Conservation (phyloP, 2,888 invertebrate genomes). For the Eupithecia dodoneata region DNA sequence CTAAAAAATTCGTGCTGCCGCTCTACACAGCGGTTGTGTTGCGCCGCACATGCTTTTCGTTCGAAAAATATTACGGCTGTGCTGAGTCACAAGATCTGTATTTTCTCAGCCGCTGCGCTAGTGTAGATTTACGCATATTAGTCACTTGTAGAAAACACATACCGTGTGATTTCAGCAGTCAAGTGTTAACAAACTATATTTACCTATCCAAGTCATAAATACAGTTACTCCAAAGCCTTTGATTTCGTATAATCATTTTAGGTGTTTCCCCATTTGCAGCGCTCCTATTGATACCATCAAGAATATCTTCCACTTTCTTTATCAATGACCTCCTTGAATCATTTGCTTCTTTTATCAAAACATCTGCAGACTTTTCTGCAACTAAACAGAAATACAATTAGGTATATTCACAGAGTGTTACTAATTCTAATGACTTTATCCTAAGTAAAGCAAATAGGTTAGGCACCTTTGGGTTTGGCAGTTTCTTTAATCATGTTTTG, state of each 20-base stretch:
- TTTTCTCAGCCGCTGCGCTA: too few relatives aligned
- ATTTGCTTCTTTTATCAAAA: slow-evolving; percentile 53
- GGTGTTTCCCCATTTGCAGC: slow-evolving; percentile 68
- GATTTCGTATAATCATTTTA: slow-evolving; percentile 73
- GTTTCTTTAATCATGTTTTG: slow-evolving; percentile 58
- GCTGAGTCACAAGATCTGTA: too few relatives aligned
- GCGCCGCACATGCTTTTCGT: too few relatives aligned
- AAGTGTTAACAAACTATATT: slow-evolving; percentile 49
- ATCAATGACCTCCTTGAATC: slow-evolving; percentile 60
- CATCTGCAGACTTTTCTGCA: slow-evolving; percentile 47
- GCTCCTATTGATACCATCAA: slow-evolving; percentile 69
- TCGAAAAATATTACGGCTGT: too few relatives aligned
- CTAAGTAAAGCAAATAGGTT: not conserved
- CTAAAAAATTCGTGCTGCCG: too few relatives aligned
- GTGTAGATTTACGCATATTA: too few relatives aligned
- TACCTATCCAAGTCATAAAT: slow-evolving; percentile 81
- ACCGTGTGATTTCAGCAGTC: too few relatives aligned
- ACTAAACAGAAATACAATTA: slow-evolving; percentile 33
- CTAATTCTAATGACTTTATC: not conserved
- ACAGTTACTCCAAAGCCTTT: slow-evolving; percentile 81
- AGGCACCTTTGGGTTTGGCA: slow-evolving; percentile 29
- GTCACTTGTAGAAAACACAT: too few relatives aligned
- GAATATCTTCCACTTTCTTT: slow-evolving; percentile 74
- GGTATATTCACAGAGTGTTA: not conserved
- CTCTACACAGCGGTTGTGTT: too few relatives aligned